These are phyloP conservation scores for Odocoileus virginianus DNA, from an alignment of 2,113 vertebrate species.

Conservation along the genomic window DNA sequence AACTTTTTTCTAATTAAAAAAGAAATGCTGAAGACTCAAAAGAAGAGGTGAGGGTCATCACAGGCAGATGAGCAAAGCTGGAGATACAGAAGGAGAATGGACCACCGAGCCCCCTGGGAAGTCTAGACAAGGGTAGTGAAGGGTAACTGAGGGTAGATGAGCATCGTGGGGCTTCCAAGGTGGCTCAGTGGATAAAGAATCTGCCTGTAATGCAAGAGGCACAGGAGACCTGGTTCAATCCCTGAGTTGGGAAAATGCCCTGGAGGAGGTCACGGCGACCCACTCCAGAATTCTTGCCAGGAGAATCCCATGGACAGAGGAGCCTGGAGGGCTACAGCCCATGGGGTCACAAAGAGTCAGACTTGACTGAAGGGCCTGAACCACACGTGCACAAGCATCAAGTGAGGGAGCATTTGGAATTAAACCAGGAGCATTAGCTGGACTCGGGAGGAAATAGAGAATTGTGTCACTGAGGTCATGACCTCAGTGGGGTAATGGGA, in stretches of 20 bases:
- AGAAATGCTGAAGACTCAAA: background rate
- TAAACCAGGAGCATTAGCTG: rapidly evolving
- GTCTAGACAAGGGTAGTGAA: background rate
- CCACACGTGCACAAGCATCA: background rate
- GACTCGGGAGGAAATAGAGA: background rate
- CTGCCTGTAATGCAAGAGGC: background rate
- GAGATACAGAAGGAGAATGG: background rate
- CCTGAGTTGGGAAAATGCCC: background rate
- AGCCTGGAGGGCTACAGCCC: background rate
- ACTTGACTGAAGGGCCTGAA: background rate
- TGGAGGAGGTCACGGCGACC: background rate
- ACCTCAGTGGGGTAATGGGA: background rate
- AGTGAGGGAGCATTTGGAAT: background rate
- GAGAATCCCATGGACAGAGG: background rate
- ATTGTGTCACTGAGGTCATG: rapidly evolving
- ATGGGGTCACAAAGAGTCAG: background rate
- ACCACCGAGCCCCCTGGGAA: background rate
- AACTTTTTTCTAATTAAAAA: background rate
- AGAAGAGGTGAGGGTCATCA: background rate
- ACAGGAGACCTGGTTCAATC: rapidly evolving
- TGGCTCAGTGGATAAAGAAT: background rate
- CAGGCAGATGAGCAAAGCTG: background rate
- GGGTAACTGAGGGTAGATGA: rapidly evolving
- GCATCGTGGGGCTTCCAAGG: background rate
- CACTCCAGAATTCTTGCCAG: background rate